These are phyloP conservation scores for Polyommatus iphigenia DNA, from an alignment of 2,888 invertebrate genomes.

Conservation along the genomic window DNA sequence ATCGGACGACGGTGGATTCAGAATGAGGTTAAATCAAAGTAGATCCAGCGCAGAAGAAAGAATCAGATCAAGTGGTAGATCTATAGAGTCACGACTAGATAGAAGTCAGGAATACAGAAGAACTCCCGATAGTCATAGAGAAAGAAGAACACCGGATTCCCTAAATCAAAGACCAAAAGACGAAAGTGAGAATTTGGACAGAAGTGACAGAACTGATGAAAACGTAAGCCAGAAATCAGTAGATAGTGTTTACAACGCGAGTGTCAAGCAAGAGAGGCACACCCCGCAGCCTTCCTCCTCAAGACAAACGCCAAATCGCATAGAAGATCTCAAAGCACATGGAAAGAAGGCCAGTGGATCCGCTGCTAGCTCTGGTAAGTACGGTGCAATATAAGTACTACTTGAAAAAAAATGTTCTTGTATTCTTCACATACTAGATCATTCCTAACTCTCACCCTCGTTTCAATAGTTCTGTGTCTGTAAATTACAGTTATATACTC, in stretches of 20 bases:
- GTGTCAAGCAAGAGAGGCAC: conserved; percentile 65
- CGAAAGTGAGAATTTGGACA: conserved; percentile 42
- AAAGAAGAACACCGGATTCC: conserved; percentile 42
- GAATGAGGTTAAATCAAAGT: conserved; percentile 68
- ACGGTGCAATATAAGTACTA: no score
- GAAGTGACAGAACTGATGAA: conserved; percentile 62
- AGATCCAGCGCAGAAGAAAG: conserved; percentile 70
- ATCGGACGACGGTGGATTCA: conserved; percentile 82
- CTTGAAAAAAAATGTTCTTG: background rate
- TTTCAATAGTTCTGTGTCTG: background rate
- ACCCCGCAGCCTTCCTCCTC: conserved; percentile 74
- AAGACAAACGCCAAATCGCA: conserved; percentile 69
- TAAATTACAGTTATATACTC: background rate
- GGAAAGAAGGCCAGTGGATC: conserved; percentile 78
- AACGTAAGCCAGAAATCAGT: conserved; percentile 72
- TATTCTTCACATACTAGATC: background rate
- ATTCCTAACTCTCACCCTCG: background rate
- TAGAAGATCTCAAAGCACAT: conserved; percentile 73
- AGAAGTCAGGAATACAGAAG: conserved; percentile 58
- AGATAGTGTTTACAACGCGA: conserved; percentile 81
- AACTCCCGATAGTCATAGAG: conserved; percentile 51
- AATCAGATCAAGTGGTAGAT: conserved; percentile 70
- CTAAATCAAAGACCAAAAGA: conserved; percentile 62
- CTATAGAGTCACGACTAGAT: conserved; percentile 59
- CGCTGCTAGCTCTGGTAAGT: conserved; percentile 81